Base-by-base conservation (phyloP, 2,113 vertebrate species). In the Micronisus gabar region DNA sequence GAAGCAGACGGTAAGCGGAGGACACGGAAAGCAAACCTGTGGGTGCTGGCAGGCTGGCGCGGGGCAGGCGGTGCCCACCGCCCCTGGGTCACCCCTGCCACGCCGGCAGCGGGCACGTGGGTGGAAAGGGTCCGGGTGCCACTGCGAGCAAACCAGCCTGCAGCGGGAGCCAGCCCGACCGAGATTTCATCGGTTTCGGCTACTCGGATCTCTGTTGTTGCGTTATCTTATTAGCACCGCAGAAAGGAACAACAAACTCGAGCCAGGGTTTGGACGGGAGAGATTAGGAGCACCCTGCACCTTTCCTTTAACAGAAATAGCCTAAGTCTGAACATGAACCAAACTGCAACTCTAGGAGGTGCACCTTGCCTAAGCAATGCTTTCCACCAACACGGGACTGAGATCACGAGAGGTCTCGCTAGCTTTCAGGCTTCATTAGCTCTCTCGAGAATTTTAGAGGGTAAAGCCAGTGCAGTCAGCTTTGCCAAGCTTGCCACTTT, bases 401-500 rank as follows among this genome's bases (percentile, higher is more conserved):
- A 96, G 94, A 90, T 97, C 82, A 83, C 2, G 19, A 93, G 94
- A 90, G 88, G 88, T 89, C 89, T 92, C 22, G 5, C 78, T 79
- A 27, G 36, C 85, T 95, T 75, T 93, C 80, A 76, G 63, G 91
- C 93, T 85, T 97, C 93, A 75, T 83, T 81, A 82, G 68, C 38
- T 75, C 78, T 71, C 95, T 81, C 3, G 0, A 0, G 17, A 93
- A 82, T 68, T 95, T 94, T 61, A 53, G 81, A 92, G 88, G 82
- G 47, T 56, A 62, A 88, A 73, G 92, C 90, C 84, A 88, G 95
- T 32, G 9, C 81, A 41, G 93, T 22, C 66, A 30, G 93, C 95
- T 91, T 43, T 95, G 95, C 97, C 97, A 97, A 94, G 93, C 91
- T 86, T 85, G 95, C 91, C 94, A 88, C 81, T 71, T 95, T 67